Conservation (phyloP, 2,113 vertebrate species). For the Pedetes capensis region DNA sequence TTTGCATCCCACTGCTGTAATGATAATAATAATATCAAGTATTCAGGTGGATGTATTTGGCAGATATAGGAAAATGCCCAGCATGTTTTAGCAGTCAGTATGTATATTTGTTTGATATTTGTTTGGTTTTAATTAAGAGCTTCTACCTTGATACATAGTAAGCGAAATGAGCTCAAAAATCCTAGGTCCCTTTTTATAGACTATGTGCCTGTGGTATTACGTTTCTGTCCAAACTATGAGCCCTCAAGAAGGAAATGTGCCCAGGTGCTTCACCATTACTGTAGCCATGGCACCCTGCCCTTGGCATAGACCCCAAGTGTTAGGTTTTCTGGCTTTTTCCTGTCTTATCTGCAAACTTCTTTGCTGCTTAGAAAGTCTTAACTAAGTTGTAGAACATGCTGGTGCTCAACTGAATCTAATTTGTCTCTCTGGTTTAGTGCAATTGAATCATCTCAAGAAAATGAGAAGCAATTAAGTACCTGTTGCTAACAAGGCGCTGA, state of each 20-base stretch:
- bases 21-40: not conserved
- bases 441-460: conserved; percentile 66
- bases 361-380: conserved; percentile 37
- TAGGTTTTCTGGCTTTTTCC: not conserved
- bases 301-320: not conserved
- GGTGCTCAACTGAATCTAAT: conserved; percentile 49
- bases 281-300: not conserved
- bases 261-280: not conserved
- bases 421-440: conserved; percentile 63
- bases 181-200: not conserved
- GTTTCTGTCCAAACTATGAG: not conserved
- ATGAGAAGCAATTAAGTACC: conserved; percentile 69
- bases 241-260: not conserved
- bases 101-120: not conserved
- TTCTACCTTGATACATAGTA: not conserved
- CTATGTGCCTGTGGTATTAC: not conserved
- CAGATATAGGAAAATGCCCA: not conserved
- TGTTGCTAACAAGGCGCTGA: conserved; percentile 60
- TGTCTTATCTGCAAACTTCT: not conserved
- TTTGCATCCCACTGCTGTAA: not conserved
- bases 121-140: conserved; percentile 10
- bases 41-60: not conserved
- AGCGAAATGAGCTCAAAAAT: not conserved
- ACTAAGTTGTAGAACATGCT: conserved; percentile 23
- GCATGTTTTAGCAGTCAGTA: not conserved